Evolutionary conservation across 2,888 invertebrate species (phyloP), one percentile per base, ranked within the genome.

Genomic region (Mongoloraphidia duomilia): DNA sequence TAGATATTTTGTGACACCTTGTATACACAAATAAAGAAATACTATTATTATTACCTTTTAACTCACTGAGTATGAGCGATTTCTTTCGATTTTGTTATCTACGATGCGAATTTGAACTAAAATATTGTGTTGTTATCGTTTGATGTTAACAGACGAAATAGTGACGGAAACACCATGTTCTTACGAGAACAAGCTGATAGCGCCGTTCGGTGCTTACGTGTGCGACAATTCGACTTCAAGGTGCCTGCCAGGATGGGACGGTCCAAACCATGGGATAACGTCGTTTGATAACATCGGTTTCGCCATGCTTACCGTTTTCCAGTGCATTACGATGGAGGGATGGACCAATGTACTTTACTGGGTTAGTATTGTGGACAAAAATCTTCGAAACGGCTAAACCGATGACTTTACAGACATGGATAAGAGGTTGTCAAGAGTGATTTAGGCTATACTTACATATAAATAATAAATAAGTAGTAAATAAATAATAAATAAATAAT

Each of bases 281-380:
- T 95, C 94, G 68, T 98, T 98, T 74, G 98, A 98, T 75, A 97
- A 99, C 80, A 98, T 98, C 74, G 97, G 95, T 66, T 96, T 94
- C 74, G 97, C 98, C 73, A 99, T 99, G 97, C 85, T 98, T 72
- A 98, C 98, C 61, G 98, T 98, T 75, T 98, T 98, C 82, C 98
- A 98, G 78, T 98, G 98, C 76, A 97, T 98, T 72, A 98, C 98
- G 64, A 98, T 98, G 97, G 98, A 98, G 79, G 98, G 98, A 66
- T 98, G 98, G 98, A 98, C 98, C 64, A 81, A 91, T 71, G 95
- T 99, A 74, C 84, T 98, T 74, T 99, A 99, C 81, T 96, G 96
- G 93, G 98, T 97, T 77, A 77, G 77, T 66, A 47, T 33, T 35
- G 33, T 34, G 13, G 6, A 26, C 6, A 26, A 3, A n/a, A n/a